phyloP scores from a whole-genome alignment of 2,888 invertebrate genomes.

The Hyles lineata region DNA sequence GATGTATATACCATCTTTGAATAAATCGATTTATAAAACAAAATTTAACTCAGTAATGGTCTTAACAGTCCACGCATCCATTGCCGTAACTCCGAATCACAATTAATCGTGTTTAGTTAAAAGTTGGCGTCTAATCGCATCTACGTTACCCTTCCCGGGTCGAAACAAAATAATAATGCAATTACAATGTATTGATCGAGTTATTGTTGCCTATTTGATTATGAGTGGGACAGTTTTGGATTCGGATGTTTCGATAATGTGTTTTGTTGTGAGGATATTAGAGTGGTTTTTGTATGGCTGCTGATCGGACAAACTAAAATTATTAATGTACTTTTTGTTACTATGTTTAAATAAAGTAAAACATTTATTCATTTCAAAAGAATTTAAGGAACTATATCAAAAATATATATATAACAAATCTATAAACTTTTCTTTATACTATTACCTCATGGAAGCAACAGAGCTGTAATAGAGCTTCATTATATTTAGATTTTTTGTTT shows the following conservation, averaged over 20 bases:
- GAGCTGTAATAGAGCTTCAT: no score
- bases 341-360: no score
- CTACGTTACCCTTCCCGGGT: conserved; percentile 41
- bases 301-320: no score
- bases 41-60: conserved; percentile 37
- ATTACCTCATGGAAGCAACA: no score
- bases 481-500: no score
- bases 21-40: conserved; percentile 2
- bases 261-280: no score
- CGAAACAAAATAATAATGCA: conserved; percentile 70
- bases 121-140: conserved; percentile 76
- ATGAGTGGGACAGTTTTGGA: neutral
- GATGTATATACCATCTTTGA: neutral
- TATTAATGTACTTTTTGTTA: no score
- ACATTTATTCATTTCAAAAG: no score
- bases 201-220: conserved; percentile 44
- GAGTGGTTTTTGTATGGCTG: no score
- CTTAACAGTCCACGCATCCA: conserved; percentile 45
- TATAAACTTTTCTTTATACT: no score
- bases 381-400: no score
- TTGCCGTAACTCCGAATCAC: conserved; percentile 22
- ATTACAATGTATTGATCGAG: conserved; percentile 78
- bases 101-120: conserved; percentile 77
- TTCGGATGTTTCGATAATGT: neutral
- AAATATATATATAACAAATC: no score